phyloP scores from a whole-genome alignment of 2,888 invertebrate species.

The Choreutis nemorana region DNA sequence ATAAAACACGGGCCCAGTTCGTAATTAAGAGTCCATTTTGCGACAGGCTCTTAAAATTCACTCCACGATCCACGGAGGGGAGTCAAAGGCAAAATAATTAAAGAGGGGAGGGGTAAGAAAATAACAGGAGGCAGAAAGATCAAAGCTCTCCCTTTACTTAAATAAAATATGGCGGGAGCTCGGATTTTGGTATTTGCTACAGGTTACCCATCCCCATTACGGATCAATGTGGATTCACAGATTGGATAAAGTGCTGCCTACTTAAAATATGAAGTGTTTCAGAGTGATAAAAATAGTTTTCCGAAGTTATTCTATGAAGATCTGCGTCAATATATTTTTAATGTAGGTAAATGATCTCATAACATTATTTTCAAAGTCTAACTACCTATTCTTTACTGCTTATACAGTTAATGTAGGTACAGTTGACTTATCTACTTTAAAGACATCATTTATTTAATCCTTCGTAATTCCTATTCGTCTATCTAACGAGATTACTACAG shows the following conservation, averaged over 20 bases:
- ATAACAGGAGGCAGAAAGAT: constrained; percentile 43
- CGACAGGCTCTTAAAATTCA: constrained; percentile 61
- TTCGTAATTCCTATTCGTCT: constrained; percentile 5
- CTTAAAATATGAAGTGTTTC: no score
- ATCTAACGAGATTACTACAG: no score
- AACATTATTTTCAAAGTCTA: no score
- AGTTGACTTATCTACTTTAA: constrained; percentile 3
- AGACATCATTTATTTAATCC: constrained; percentile 2
- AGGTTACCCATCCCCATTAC: constrained; percentile 8
- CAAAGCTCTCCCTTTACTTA: constrained; percentile 49
- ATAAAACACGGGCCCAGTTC: constrained; percentile 37
- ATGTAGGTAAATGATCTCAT: not conserved
- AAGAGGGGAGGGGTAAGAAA: constrained; percentile 54
- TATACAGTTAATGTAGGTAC: constrained; percentile 8
- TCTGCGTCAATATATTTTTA: no score
- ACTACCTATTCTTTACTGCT: no score
- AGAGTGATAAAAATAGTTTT: no score
- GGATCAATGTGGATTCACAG: no score
- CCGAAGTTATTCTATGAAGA: no score
- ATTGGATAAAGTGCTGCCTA: no score
- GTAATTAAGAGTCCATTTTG: constrained; percentile 63
- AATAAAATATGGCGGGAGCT: constrained; percentile 36
- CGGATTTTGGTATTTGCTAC: constrained; percentile 31
- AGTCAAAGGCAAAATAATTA: constrained; percentile 63
- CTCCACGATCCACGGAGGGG: no score